phyloP scores from a whole-genome alignment of 2,888 invertebrate genomes.

The Ectemnius lituratus region DNA sequence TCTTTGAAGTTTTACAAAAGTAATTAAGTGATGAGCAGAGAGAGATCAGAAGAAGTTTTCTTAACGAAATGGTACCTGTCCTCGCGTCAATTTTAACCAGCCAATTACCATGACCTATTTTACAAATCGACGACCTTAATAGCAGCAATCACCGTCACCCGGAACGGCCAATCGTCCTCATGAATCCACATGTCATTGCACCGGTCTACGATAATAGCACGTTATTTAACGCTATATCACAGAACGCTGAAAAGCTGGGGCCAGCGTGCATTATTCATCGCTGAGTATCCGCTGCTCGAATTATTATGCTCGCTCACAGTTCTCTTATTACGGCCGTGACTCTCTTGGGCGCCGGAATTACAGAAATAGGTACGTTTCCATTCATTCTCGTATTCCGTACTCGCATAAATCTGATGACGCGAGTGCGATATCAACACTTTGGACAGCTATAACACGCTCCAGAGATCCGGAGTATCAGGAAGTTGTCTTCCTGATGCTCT shows the following conservation, averaged over 20 bases:
- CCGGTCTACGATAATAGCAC: background rate
- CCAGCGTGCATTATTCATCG: too few species aligned
- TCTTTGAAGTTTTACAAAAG: too few species aligned
- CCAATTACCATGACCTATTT: too few species aligned
- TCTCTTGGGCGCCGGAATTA: background rate
- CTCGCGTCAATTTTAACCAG: too few species aligned
- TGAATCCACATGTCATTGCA: slow-evolving; percentile 1
- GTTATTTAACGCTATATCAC: background rate
- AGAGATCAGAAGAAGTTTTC: too few species aligned
- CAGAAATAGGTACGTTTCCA: background rate
- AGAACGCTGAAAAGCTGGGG: too few species aligned
- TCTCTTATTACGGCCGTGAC: background rate
- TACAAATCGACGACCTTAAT: too few species aligned
- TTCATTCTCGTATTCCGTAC: background rate
- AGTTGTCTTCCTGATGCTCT: slow-evolving; percentile 46
- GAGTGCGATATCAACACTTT: background rate
- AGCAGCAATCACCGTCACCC: too few species aligned
- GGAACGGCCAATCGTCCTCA: too few species aligned
- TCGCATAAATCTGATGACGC: background rate
- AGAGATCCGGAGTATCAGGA: slow-evolving; percentile 46
- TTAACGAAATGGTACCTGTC: too few species aligned
- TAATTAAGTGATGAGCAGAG: too few species aligned
- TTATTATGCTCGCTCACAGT: background rate
- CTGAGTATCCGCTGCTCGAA: background rate
- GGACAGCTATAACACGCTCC: background rate